Evolutionary conservation across 2,888 invertebrate genomes (phyloP).

Genomic region (Drosophila pseudotalamancana): DNA sequence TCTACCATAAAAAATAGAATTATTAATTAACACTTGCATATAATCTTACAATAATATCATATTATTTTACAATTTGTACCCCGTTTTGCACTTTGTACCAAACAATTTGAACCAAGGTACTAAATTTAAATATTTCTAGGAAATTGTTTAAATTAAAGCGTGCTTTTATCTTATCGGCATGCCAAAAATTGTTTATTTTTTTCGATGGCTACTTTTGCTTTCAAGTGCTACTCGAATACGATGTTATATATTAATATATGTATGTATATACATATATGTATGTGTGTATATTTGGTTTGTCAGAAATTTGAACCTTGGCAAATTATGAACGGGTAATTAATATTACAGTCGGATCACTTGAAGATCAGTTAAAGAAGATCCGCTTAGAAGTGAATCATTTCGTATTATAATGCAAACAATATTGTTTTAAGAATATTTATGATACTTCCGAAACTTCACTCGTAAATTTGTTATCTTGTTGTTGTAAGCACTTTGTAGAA

Average conservation of each 20-base stretch:
- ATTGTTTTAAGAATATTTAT: slow-evolving; percentile 29
- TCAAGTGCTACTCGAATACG: slow-evolving; percentile 52
- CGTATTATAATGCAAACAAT: slow-evolving; percentile 33
- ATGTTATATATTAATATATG: neutral
- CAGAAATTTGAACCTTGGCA: slow-evolving; percentile 28
- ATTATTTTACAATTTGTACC: too few species aligned
- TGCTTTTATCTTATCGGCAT: slow-evolving; percentile 40
- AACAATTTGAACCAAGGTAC: slow-evolving; percentile 3
- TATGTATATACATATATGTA: neutral
- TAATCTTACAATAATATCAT: too few species aligned
- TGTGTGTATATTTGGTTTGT: neutral
- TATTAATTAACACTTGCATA: too few species aligned
- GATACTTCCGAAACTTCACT: slow-evolving; percentile 19
- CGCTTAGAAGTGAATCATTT: slow-evolving; percentile 31
- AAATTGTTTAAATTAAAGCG: slow-evolving; percentile 28
- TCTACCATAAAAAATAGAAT: too few species aligned
- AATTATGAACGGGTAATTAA: slow-evolving; percentile 21
- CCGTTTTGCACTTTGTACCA: neutral
- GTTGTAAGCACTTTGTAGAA: slow-evolving; percentile 8
- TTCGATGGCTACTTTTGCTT: slow-evolving; percentile 33
- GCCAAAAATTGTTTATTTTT: slow-evolving; percentile 36
- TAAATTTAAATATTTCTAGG: neutral
- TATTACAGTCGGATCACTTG: slow-evolving; percentile 20
- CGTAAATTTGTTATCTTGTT: neutral
- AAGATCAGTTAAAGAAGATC: slow-evolving; percentile 13